A percentile compares a stretch with the other conserved stretches of the same genome.
Conservation (phyloP, 2,797 vertebrate genomes). For the Limosa lapponica region DNA sequence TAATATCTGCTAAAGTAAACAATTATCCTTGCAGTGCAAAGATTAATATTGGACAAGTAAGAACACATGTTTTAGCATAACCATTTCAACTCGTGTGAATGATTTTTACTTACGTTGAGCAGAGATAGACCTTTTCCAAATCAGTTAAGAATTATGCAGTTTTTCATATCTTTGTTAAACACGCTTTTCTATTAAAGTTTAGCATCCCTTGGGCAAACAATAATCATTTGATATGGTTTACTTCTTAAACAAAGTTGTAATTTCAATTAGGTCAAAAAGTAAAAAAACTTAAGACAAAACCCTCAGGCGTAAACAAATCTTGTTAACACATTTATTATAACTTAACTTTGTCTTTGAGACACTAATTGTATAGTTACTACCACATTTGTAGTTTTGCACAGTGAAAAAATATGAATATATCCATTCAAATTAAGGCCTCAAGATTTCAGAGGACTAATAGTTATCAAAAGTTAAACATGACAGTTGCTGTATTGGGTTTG, state of each 20-base stretch:
- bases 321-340: constrained; percentile 34
- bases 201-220: constrained; percentile 60
- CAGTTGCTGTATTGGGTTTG: background rate
- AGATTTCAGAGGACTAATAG: background rate
- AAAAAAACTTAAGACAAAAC: constrained; percentile 40
- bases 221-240: constrained; percentile 64
- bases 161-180: constrained; percentile 65
- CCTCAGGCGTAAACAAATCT: constrained; percentile 22
- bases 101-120: constrained; percentile 43
- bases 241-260: constrained; percentile 51
- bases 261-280: constrained; percentile 62
- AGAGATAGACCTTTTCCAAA: constrained; percentile 40
- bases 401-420: background rate
- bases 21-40: background rate
- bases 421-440: background rate
- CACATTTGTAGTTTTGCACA: background rate
- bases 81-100: background rate
- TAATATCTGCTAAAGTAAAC: background rate
- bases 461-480: background rate
- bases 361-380: background rate
- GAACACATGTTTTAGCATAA: background rate
- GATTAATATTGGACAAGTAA: background rate
- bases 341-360: constrained; percentile 50
- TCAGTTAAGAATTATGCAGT: constrained; percentile 48
- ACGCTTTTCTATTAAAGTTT: constrained; percentile 61